phyloP scores from a whole-genome alignment of 1,140 invertebrate genomes.

The Agrilus planipennis region DNA sequence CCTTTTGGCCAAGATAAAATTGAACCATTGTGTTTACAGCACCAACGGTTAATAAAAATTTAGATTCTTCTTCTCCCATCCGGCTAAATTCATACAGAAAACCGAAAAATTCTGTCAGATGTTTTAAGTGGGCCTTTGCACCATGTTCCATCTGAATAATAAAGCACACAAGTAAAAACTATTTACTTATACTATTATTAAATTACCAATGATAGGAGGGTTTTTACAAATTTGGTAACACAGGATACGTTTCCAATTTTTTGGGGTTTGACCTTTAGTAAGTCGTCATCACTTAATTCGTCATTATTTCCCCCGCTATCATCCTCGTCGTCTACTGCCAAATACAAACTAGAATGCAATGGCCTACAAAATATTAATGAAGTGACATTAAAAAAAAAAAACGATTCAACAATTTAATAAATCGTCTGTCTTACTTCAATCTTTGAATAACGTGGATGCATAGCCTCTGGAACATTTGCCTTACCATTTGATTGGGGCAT shows the following conservation, averaged over 20 bases:
- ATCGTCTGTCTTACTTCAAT: constrained; percentile 44
- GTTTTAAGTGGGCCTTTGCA: constrained; percentile 71
- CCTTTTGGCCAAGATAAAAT: constrained; percentile 80
- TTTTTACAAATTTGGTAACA: constrained; percentile 83
- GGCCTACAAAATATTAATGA: constrained; percentile 35
- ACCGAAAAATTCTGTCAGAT: constrained; percentile 85
- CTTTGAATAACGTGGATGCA: constrained; percentile 90
- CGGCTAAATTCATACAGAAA: constrained; percentile 87
- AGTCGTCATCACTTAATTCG: constrained; percentile 50
- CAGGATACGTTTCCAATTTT: constrained; percentile 75
- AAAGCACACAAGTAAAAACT: not conserved
- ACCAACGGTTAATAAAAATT: constrained; percentile 75
- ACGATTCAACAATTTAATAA: too few species aligned
- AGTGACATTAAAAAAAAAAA: not conserved
- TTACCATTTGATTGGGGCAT: constrained; percentile 90
- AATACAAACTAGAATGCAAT: constrained; percentile 58
- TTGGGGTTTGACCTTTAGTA: constrained; percentile 43
- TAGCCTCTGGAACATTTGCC: constrained; percentile 87
- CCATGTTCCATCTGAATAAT: constrained; percentile 65
- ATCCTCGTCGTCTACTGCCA: constrained; percentile 51
- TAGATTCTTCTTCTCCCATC: constrained; percentile 85
- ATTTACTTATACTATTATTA: too few species aligned
- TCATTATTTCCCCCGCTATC: constrained; percentile 11
- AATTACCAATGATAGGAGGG: constrained; percentile 74
- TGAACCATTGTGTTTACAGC: constrained; percentile 81